phyloP scores from a whole-genome alignment of 2,797 vertebrate species.

The Darevskia mixta region DNA sequence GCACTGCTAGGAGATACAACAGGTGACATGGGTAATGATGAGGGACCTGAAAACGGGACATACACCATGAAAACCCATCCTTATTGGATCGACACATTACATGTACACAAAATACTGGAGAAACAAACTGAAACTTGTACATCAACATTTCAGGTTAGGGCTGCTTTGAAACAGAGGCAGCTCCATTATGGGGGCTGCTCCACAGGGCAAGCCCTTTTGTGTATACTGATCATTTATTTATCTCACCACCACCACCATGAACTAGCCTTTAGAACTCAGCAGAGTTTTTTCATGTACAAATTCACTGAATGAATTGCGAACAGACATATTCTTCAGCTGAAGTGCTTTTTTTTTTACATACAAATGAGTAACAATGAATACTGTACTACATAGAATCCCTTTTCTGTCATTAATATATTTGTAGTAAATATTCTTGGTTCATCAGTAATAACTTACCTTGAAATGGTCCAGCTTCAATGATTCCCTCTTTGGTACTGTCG shows the following conservation, averaged over 20 bases:
- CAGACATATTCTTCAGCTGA: neutral
- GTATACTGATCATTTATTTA: neutral
- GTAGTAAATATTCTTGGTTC: neutral
- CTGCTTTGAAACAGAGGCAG: neutral
- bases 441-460: conserved; percentile 80
- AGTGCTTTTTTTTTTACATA: neutral
- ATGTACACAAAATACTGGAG: conserved; percentile 42
- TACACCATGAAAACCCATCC: conserved; percentile 71
- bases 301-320: neutral
- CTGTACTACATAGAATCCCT: neutral
- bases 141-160: neutral
- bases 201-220: neutral
- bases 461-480: conserved; percentile 86
- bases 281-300: neutral
- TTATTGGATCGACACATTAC: conserved; percentile 41
- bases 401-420: neutral
- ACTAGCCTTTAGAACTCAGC: neutral
- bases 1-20: conserved; percentile 90
- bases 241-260: neutral
- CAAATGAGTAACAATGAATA: neutral
- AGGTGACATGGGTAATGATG: conserved; percentile 87
- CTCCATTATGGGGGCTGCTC: neutral
- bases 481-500: conserved; percentile 86
- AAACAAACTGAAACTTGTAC: conserved; percentile 14
- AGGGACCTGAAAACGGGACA: conserved; percentile 88